phyloP scores from a whole-genome alignment of 2,797 vertebrate genomes.

The Neoniphon sammara region DNA sequence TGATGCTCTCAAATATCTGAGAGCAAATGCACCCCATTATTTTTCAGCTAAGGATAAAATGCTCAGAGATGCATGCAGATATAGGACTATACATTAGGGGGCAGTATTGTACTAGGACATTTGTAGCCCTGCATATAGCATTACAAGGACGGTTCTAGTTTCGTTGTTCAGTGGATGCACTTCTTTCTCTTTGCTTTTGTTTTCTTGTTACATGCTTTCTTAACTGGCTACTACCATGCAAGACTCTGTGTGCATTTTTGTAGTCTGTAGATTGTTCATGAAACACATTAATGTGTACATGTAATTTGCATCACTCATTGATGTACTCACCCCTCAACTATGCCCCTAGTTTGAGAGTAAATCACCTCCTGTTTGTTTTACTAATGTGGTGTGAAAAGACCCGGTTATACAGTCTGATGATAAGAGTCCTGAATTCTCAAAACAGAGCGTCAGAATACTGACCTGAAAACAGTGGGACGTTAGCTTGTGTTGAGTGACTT shows the following conservation, averaged over 20 bases:
- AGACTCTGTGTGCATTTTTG: slow-evolving; percentile 4
- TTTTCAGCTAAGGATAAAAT: neutral
- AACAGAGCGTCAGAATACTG: slow-evolving; percentile 50
- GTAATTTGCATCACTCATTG: slow-evolving; percentile 23
- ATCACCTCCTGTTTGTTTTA: slow-evolving; percentile 65
- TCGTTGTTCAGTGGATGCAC: slow-evolving; percentile 8
- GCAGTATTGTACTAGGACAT: slow-evolving; percentile 62
- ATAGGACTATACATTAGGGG: slow-evolving; percentile 58
- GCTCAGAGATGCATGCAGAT: neutral
- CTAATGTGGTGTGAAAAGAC: slow-evolving; percentile 83
- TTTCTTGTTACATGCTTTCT: neutral
- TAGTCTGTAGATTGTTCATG: slow-evolving; percentile 33
- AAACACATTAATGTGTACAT: slow-evolving; percentile 43
- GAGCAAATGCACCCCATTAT: no score
- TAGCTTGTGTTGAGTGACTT: slow-evolving; percentile 64
- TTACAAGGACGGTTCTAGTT: neutral
- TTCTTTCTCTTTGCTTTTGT: neutral
- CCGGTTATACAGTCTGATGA: slow-evolving; percentile 73
- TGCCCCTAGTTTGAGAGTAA: slow-evolving; percentile 59
- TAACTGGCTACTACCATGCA: slow-evolving; percentile 22
- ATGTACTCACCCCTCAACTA: slow-evolving; percentile 36
- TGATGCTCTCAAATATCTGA: no score
- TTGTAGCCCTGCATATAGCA: neutral
- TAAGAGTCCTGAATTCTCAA: slow-evolving; percentile 76
- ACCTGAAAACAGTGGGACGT: slow-evolving; percentile 71